Conservation (phyloP, 2,888 invertebrate genomes). For the Ornithoptera alexandrae region DNA sequence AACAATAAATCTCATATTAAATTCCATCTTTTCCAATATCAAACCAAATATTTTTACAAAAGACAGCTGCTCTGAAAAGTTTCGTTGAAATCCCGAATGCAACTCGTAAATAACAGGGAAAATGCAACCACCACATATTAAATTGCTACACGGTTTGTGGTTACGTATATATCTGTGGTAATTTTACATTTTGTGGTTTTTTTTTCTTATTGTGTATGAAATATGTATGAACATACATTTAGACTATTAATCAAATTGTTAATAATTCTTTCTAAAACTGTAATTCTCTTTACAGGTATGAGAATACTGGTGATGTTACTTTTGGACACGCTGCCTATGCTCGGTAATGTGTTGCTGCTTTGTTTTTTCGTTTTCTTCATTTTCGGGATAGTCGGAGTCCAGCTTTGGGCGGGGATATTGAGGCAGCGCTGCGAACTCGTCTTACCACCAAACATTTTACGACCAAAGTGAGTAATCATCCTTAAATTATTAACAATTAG, state of each 20-base stretch:
- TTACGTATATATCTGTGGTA: constrained; percentile 25
- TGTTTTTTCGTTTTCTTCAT: constrained; percentile 99
- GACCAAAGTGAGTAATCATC: constrained; percentile 85
- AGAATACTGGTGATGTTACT: constrained; percentile 98
- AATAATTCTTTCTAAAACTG: background rate
- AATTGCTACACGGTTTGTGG: constrained; percentile 30
- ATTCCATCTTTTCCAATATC: constrained; percentile 45
- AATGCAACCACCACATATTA: constrained; percentile 47
- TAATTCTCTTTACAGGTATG: constrained; percentile 89
- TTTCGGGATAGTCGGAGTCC: constrained; percentile 99
- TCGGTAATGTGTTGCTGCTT: constrained; percentile 97
- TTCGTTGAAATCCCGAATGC: constrained; percentile 48
- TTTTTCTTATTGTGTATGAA: background rate
- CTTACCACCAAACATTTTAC: constrained; percentile 83
- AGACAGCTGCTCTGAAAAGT: constrained; percentile 48
- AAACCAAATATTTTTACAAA: constrained; percentile 51
- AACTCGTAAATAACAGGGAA: constrained; percentile 55
- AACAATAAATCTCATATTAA: constrained; percentile 12
- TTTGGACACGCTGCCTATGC: constrained; percentile 98
- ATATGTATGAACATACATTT: background rate
- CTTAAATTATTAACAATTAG: background rate
- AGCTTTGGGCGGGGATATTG: constrained; percentile 98
- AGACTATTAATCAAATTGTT: background rate
- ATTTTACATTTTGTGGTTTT: constrained; percentile 9
- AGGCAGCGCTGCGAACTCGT: constrained; percentile 95